A percentile compares a stretch with the other conserved stretches of the same genome.
These are phyloP conservation scores for Garrulus glandarius DNA, from an alignment of 2,797 vertebrate species.

Conservation along the genomic window DNA sequence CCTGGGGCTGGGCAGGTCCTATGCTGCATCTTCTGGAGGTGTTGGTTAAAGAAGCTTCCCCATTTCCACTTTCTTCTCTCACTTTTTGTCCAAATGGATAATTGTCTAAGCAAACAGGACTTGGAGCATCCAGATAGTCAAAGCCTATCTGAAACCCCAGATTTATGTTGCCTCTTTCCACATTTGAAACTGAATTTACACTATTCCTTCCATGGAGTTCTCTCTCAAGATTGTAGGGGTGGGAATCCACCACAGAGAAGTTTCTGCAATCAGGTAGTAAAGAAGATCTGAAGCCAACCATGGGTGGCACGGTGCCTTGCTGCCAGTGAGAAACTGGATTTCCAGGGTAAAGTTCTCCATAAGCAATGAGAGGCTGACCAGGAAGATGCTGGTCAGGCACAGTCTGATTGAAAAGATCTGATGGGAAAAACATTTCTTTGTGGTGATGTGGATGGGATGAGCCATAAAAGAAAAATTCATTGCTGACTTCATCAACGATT, in stretches of 20 bases:
- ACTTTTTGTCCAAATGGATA: not conserved
- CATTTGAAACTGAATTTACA: not conserved
- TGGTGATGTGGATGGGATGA: conserved; percentile 3
- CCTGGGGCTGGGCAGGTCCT: not conserved
- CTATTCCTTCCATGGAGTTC: not conserved
- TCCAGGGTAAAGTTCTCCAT: not conserved
- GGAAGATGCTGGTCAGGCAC: not conserved
- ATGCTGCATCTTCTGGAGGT: not conserved
- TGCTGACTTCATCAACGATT: conserved; percentile 28
- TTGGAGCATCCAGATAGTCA: not conserved
- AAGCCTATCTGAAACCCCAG: not conserved
- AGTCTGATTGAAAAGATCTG: not conserved
- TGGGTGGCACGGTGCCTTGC: not conserved
- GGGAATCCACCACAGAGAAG: not conserved
- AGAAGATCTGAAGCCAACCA: not conserved
- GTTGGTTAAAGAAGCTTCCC: not conserved
- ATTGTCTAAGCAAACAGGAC: not conserved
- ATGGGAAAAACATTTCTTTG: not conserved
- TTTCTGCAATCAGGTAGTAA: not conserved
- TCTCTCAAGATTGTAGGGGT: not conserved
- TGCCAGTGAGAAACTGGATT: not conserved
- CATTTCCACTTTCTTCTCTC: not conserved
- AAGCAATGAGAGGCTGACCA: not conserved
- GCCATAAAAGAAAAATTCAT: conserved; percentile 22
- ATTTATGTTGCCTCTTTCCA: not conserved